Base-by-base conservation (phyloP, 2,888 invertebrate genomes). In the Hanleya hanleyi region DNA sequence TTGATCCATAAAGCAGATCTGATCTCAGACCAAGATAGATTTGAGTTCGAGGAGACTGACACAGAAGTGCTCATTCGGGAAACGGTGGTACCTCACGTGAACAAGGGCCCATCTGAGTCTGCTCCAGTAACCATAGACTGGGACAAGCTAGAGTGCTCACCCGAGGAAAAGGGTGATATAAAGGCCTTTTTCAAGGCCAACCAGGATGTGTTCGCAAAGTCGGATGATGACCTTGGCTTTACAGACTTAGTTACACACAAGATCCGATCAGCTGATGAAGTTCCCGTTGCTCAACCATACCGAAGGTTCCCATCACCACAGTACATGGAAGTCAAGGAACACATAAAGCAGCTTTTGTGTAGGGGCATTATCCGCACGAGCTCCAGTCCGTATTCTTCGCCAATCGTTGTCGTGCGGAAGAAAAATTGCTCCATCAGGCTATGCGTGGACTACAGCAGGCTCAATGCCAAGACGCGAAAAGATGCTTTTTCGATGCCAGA, bases 331-430 rank as follows among this genome's bases (percentile, higher is more conserved):
- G 74, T 71, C 0, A 61, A 72, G 41, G n/a, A 50, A 12, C 71
- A 76, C 26, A 70, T 78, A 5, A 36, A 67, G 5, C 57, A 64
- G 15, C 36, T 78, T 51, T 41, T 78, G 36, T 47, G 49, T 0
- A 36, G 50, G n/a, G 66, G 49, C 1, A 66, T 81, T n/a, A 81
- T 81, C 35, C n/a, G 50, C 7, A 70, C 73, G n/a, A 71, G 73
- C 50, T 57, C 37, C 26, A 73, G 74, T 41, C 76, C 78, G 12
- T 81, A 73, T 61, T 74, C 77, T 6, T 76, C 77, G 9, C 78
- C 80, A 6, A 72, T 81, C 6, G 77, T 77, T 15, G 12, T 79
- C 5, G 74, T 79, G 0, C 1, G 67, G 15, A 81, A 81, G 67
- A 79, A 76, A 41, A 76, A 79, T 36, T 76, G 73, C 18, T 41